phyloP scores from a whole-genome alignment of 2,113 vertebrate species.

The Pituophis catenifer region DNA sequence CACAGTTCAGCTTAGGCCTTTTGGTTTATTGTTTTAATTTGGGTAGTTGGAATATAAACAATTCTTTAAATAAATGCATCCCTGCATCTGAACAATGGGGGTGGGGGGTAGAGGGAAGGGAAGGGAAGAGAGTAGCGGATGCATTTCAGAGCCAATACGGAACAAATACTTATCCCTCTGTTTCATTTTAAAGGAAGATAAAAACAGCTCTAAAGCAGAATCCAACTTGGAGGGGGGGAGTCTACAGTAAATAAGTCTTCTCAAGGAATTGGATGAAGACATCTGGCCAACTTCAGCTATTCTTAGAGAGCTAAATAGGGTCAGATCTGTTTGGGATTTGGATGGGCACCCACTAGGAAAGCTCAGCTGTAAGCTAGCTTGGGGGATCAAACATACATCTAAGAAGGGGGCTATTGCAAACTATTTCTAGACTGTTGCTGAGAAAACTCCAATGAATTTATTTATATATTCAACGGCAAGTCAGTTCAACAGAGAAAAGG shows the following conservation, averaged over 20 bases:
- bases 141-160: neutral
- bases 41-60: neutral
- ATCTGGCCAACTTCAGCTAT: neutral
- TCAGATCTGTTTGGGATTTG: neutral
- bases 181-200: neutral
- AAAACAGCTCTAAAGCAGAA: neutral
- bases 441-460: neutral
- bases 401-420: neutral
- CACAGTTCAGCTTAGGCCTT: neutral
- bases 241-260: neutral
- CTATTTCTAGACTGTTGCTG: neutral
- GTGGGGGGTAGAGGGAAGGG: neutral
- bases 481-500: neutral
- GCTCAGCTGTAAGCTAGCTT: neutral
- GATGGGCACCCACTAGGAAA: neutral
- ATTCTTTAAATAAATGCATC: neutral
- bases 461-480: neutral
- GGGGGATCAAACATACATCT: neutral
- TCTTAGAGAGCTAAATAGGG: neutral
- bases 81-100: neutral
- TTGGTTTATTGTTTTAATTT: constrained; percentile 6
- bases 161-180: neutral
- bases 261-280: neutral
- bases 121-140: neutral
- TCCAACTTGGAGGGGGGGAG: neutral